Base-by-base conservation (phyloP, 2,888 invertebrate species). In the Limnephilus rhombicus region DNA sequence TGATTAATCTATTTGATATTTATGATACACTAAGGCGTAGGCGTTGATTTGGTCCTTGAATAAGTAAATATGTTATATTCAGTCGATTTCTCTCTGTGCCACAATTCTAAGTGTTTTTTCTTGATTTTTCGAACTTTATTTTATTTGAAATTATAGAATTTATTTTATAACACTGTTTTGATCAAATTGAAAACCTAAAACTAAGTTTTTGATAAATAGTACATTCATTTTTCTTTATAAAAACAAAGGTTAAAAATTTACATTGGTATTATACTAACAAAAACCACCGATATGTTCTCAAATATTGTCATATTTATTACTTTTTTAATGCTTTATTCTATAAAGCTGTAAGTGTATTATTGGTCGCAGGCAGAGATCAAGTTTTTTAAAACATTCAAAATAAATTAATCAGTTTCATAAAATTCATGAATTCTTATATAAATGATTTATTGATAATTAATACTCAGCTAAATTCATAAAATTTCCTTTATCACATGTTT, bases 251-350 rank as follows among this genome's bases (percentile, higher is more conserved):
- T 24, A n/a, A 68, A 68, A n/a, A 68, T 68, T 24, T 15, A 68
- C 5, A 24, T 49, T 68, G 68, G 68, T 68, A 68, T 68, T 68
- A 68, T 68, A 68, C 68, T 24, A 68, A n/a, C 68, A 68, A 68
- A 53, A 68, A 68, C 68, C 68, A 68, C 68, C 68, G 68, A 68
- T n/a, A 68, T 68, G 68, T 68, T 68, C 68, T 68, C 68, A 68
- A 68, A 68, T 68, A 24, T 68, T 68, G 24, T 68, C 24, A 68
- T 68, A 68, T n/a, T 68, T 68, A 68, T 68, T 68, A 68, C 68
- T 68, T 68, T 68, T 68, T 68, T 68, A 68, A 68, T 68, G 68
- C 24, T 68, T 68, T 9, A 24, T 68, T 24, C 24, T 7, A 68
- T 68, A 18, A 5, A 7, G 15, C 0, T 68, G 9, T 68, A 24